Base-by-base conservation (phyloP, 2,797 vertebrate species). In the Peromyscus melanophrys region DNA sequence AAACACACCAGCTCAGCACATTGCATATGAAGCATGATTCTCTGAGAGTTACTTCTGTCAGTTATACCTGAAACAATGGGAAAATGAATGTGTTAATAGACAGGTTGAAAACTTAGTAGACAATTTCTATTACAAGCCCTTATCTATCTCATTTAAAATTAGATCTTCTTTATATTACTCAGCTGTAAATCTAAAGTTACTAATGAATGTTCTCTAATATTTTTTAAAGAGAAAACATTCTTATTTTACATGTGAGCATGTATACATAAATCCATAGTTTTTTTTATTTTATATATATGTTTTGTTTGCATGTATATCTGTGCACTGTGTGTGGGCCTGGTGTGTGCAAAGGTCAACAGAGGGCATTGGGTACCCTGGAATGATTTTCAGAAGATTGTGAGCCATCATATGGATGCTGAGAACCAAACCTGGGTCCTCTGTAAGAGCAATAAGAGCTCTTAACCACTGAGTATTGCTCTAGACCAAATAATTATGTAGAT, bases 1-100 rank as follows among this genome's bases (percentile, higher is more conserved):
- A 93, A 96, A 95, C 46, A 84, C 91, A 92, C 87, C 37, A 92
- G 37, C 67, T 90, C 89, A 95, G 84, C 49, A 19, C n/a, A 93
- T 87, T 75, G 93, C 37, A 95, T n/a, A 59, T 75, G 65, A 80
- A 90, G 69, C 71, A 96, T 3, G 13, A 81, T 90, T 91, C 94
- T 95, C 85, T 55, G 63, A 43, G 83, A 94, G 37, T 75, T 75
- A 92, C 16, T 67, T 83, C 52, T 85, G 55, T 93, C 29, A 73
- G 65, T 96, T 91, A 90, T 92, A 87, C 6, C 92, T 19, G 27
- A 93, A 89, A 92, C 65, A 89, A 88, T 80, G 65, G 55, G 73
- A 94, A 90, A 65, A 83, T 31, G 10, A 92, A 76, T 43, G 55
- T 80, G 5, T 63, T 92, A 85, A 96, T 4, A 81, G 40, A 13